A percentile compares a stretch with the other conserved stretches of the same genome.
phyloP scores from a whole-genome alignment of 2,888 invertebrate genomes.

The Incurvaria masculella region DNA sequence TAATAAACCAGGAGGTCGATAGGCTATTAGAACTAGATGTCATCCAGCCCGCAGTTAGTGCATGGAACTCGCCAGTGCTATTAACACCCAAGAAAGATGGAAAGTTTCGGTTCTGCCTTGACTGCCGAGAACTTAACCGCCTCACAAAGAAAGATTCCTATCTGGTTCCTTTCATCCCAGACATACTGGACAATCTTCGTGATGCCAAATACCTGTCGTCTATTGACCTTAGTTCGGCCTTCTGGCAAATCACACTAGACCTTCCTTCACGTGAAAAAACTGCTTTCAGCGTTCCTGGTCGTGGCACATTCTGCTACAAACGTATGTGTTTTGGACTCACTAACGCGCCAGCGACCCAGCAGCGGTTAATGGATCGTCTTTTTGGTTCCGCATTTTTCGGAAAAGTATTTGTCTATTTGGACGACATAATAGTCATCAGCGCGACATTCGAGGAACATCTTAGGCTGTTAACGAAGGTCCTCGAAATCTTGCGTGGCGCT shows the following conservation, averaged over 20 bases:
- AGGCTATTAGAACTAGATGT: too few species aligned
- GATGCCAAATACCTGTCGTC: slow-evolving; percentile 18
- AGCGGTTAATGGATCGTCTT: slow-evolving; percentile 16
- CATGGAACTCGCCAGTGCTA: too few species aligned
- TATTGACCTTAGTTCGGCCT: slow-evolving; percentile 16
- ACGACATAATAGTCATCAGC: slow-evolving; percentile 17
- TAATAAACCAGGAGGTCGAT: too few species aligned
- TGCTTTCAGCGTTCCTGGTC: slow-evolving; percentile 14
- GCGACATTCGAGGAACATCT: slow-evolving; percentile 14
- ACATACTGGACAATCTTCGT: slow-evolving; percentile 19
- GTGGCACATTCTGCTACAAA: slow-evolving; percentile 14
- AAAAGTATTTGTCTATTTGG: slow-evolving; percentile 15
- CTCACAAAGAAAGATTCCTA: slow-evolving; percentile 11
- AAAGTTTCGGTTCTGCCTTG: not conserved
- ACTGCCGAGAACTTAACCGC: not conserved
- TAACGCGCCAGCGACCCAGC: slow-evolving; percentile 19
- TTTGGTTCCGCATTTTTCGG: slow-evolving; percentile 14
- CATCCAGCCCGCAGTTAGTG: too few species aligned
- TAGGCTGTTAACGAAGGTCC: not conserved
- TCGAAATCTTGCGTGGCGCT: slow-evolving; percentile 1
- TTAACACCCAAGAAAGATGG: not conserved
- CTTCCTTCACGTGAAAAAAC: slow-evolving; percentile 5
- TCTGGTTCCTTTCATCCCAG: slow-evolving; percentile 16
- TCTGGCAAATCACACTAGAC: slow-evolving; percentile 7
- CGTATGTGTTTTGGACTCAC: slow-evolving; percentile 15